Evolutionary conservation across 2,888 invertebrate species (phyloP), one percentile per base, ranked within the genome.

Genomic region (Oligia latruncula): DNA sequence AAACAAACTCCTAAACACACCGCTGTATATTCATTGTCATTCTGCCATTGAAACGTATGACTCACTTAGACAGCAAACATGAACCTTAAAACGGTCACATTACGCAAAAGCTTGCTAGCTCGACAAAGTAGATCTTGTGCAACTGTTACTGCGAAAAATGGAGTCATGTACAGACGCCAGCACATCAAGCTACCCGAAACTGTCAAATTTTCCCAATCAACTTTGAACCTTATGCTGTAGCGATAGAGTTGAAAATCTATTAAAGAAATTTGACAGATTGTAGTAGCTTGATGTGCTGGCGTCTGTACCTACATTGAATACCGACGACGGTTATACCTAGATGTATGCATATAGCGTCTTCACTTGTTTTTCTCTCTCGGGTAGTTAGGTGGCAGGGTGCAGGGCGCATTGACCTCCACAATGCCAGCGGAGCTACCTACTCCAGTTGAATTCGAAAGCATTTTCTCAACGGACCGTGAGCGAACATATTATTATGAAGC

Each of bases 291-390:
- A 29, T 29, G 29, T 29, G 29, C 29, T 29, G 29, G 29, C 29
- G 29, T 29, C 29, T 29, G 29, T 29, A 29, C 29, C 29, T 29
- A 29, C 85, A 83, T 84, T 87, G 87, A 87, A 87, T 82, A 83
- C 81, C 74, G 75, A 80, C 76, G 62, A 43, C 29, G 46, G 78
- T 82, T 77, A 77, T 82, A 80, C 29, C 64, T 82, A 71, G 60
- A 81, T 43, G 64, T 78, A 78, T 78, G 74, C 71, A 80, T 70
- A 68, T 70, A 78, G 75, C 87, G 82, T 89, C 82, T 88, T 82
- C 87, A 86, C 87, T 92, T 93, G 93, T 93, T 92, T 93, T 93
- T 91, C 91, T 89, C 89, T 87, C 88, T 84, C 88, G 85, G 81
- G 84, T 84, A 81, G 82, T 77, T 83, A 83, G 84, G 77, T 83